Conservation (phyloP, 2,113 vertebrate genomes). For the Casuarius casuarius region DNA sequence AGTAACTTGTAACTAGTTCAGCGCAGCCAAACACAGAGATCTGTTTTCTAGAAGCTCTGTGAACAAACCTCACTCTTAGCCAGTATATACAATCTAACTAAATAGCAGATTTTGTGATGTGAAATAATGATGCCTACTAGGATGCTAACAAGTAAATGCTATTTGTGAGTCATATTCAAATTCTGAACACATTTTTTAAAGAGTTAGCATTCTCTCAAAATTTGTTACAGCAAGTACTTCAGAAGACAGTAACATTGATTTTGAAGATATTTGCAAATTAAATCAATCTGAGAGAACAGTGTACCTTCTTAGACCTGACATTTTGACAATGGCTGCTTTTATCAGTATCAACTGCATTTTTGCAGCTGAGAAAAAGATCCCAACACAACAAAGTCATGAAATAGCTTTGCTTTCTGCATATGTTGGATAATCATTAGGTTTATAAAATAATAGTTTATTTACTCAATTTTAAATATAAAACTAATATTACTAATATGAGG, state of each 20-base stretch:
- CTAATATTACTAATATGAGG: neutral
- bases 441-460: neutral
- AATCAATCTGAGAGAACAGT: neutral
- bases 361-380: neutral
- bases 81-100: rapidly evolving
- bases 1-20: neutral
- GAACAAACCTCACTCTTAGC: neutral
- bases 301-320: neutral
- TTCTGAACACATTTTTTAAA: neutral
- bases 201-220: neutral
- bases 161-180: neutral
- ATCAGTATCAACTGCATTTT: neutral
- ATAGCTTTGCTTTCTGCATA: neutral
- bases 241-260: neutral
- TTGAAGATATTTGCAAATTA: neutral
- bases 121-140: neutral
- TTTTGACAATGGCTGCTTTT: neutral
- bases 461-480: neutral
- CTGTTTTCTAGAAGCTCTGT: neutral
- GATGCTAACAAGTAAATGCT: neutral
- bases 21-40: neutral
- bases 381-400: neutral
- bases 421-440: neutral
- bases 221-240: neutral
- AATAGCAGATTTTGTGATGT: neutral